Evolutionary conservation across 2,797 vertebrate genomes (phyloP), one percentile per base, ranked within the genome.

Genomic region (Rhinella marina): DNA sequence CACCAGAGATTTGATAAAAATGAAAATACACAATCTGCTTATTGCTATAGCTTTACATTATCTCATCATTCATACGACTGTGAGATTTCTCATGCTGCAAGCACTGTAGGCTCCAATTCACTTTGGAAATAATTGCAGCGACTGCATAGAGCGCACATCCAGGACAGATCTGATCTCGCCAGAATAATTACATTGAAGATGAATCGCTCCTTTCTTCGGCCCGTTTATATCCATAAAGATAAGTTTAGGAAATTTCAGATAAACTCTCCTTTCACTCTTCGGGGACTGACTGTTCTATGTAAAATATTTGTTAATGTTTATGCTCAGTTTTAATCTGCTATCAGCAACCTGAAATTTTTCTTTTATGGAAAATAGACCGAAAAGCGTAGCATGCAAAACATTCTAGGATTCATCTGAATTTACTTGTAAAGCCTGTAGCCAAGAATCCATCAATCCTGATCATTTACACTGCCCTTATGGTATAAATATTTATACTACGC

Each of bases 401-500:
- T 79, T 72, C 6, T 83, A 61, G 59, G 48, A 41, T 76, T 50
- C 61, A 59, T 17, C 62, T 87, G 50, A 56, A 79, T 78, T 29
- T 29, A 83, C 52, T 66, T 84, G 23, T 52, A 62, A 70, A 52
- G 73, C 1, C 6, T 7, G 21, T 11, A 9, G 87, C 82, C 76
- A 88, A 81, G n/a, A 88, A 73, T 64, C 75, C 54, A 79, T 85
- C 82, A 73, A 14, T 70, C 19, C 48, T 61, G 64, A 75, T 80
- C n/a, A 88, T 84, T 80, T 72, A 85, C 64, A 72, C 52, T 23
- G 54, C 7, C 62, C 72, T 75, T 19, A 54, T 70, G 61, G 57
- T 80, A 62, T 88, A 88, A 80, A 88, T 85, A 88, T 88, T 88
- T 88, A 85, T n/a, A 84, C 86, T 14, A 11, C 25, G 73, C 23